These are phyloP conservation scores for Eurystomus gularis DNA, from an alignment of 2,113 vertebrate genomes.

Conservation along the genomic window DNA sequence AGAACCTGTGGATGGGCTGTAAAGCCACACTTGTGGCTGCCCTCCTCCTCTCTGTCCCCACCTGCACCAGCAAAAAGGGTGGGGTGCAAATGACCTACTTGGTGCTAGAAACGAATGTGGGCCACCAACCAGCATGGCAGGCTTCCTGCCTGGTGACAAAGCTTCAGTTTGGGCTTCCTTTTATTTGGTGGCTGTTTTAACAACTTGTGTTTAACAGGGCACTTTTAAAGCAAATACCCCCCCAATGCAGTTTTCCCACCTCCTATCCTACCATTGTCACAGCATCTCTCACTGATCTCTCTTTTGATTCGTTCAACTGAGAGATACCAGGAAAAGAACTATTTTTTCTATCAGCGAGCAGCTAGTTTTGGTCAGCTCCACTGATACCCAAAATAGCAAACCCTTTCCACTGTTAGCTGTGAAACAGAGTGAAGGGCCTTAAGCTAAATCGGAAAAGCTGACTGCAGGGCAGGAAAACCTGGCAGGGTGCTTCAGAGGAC, in stretches of 20 bases:
- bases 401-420: not conserved
- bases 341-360: not conserved
- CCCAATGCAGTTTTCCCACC: not conserved
- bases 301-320: not conserved
- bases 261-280: not conserved
- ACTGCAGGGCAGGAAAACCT: not conserved
- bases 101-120: not conserved
- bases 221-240: not conserved
- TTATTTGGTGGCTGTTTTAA: not conserved
- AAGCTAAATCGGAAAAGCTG: not conserved
- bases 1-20: not conserved
- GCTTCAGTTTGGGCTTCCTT: not conserved
- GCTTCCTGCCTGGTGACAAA: not conserved
- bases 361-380: not conserved
- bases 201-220: not conserved
- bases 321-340: not conserved
- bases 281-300: not conserved
- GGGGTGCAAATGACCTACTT: not conserved
- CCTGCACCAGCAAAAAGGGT: not conserved
- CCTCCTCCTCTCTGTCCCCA: not conserved
- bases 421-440: not conserved
- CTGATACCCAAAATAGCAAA: not conserved
- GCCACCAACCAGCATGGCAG: rapidly evolving
- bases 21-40: not conserved
- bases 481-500: not conserved